Evolutionary conservation across 2,113 vertebrate species (phyloP), one percentile per base, ranked within the genome.

Genomic region (Melanerpes aurifrons): DNA sequence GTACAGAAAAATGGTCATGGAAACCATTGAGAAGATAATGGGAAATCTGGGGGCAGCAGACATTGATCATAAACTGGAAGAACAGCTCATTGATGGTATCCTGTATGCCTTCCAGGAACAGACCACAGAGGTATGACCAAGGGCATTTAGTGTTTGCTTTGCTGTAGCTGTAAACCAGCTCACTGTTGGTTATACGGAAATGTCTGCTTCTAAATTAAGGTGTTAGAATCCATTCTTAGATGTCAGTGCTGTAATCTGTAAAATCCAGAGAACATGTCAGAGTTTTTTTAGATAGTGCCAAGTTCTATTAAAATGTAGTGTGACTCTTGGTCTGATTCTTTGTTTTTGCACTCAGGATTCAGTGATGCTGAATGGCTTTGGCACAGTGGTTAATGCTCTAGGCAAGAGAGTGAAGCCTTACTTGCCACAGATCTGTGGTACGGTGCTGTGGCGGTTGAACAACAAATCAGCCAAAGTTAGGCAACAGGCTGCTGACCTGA

Each of bases 1-100:
- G 94, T 99, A 99, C 98, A 98, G 99, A 70, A 99, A 99, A 97
- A 99, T 99, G 99, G 99, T 99, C 78, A 99, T 99, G 99, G 99
- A 99, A 90, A 99, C 99, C 25, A 99, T 99, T 71, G 99, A 99
- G 94, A 99, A 99, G 95, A 99, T 99, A 82, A 99, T 99, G 99
- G 99, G 99, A 50, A 99, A 99, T 93, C 97, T 99, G 68, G 99
- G 99, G 1, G 99, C 99, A 9, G 99, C 99, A 12, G 99, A 99
- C 96, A 99, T 99, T 8, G 99, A 99, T 96, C 99, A 99, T 93
- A 99, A 99, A 88, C 98, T 99, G 87, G 99, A 99, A 95, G 99
- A 99, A 90, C 99, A 99, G 71, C 97, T 99, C 93, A 99, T 99
- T 92, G 99, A 99, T 87, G 99, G 99, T 10, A 99, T 99, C 94